These are phyloP conservation scores for Myotis myotis DNA, from an alignment of 2,797 vertebrate genomes.

Conservation along the genomic window DNA sequence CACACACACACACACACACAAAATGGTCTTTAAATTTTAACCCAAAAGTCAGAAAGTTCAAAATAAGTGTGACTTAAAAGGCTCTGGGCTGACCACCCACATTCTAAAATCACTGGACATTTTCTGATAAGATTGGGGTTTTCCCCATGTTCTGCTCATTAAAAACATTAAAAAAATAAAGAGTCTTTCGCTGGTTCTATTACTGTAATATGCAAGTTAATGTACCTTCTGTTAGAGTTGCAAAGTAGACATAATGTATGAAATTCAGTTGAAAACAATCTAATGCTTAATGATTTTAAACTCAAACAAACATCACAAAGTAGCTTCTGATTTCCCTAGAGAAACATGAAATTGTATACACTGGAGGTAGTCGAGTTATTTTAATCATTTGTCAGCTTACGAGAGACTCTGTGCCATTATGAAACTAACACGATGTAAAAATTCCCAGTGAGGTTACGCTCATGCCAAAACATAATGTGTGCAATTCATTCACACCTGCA, in stretches of 20 bases:
- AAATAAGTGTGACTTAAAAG: not conserved
- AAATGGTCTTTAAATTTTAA: not conserved
- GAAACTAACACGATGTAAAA: slow-evolving; percentile 24
- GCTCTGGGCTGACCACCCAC: not conserved
- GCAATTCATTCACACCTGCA: not conserved
- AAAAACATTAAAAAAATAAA: not conserved
- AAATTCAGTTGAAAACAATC: slow-evolving; percentile 49
- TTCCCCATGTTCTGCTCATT: not conserved
- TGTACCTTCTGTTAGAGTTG: slow-evolving; percentile 26
- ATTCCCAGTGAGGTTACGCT: slow-evolving; percentile 26
- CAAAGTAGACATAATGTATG: slow-evolving; percentile 24
- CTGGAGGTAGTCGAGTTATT: slow-evolving; percentile 16
- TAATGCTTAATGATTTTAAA: slow-evolving; percentile 55
- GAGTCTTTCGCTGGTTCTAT: not conserved
- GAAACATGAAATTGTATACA: slow-evolving; percentile 46
- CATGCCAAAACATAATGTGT: slow-evolving; percentile 1
- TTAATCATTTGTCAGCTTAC: slow-evolving; percentile 50
- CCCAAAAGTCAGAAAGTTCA: not conserved
- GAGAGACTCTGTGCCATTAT: not conserved
- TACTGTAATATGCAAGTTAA: slow-evolving; percentile 45
- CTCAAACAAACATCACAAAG: slow-evolving; percentile 51
- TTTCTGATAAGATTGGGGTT: not conserved
- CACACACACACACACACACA: not conserved
- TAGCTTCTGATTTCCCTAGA: slow-evolving; percentile 55
- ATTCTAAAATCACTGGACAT: not conserved